Conservation (phyloP, 92 coral and sea anemone species). For the Nematostella vectensis region DNA sequence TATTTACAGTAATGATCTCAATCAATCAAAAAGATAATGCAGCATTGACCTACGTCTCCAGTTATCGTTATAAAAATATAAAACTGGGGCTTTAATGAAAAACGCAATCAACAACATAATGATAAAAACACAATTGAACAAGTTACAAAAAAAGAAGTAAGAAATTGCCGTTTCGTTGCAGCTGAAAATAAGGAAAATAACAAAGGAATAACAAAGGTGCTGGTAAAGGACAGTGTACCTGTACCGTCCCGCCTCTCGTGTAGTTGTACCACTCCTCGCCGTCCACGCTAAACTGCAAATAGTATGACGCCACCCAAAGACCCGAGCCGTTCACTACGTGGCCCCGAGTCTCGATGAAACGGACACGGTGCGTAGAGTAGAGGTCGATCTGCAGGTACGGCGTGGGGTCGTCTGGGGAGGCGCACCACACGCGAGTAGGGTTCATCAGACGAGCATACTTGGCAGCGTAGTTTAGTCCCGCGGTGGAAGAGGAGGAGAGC, state of each 20-base stretch:
- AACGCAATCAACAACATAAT: no score
- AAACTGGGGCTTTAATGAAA: no score
- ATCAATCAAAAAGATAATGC: no score
- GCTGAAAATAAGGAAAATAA: no score
- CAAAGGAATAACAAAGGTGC: no score
- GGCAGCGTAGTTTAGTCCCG: slow-evolving; percentile 4
- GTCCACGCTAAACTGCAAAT: slow-evolving; percentile 11
- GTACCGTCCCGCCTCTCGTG: slow-evolving; percentile 16
- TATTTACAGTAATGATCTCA: no score
- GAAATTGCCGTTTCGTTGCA: no score
- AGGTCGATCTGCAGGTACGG: slow-evolving; percentile 49
- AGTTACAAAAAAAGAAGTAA: neutral
- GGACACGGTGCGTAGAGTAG: slow-evolving; percentile 12
- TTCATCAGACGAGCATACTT: slow-evolving; percentile 24
- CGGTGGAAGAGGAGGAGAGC: slow-evolving; percentile 5
- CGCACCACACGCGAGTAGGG: slow-evolving; percentile 37
- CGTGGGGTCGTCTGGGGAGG: slow-evolving; percentile 14
- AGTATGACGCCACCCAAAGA: slow-evolving; percentile 15
- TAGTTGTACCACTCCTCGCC: slow-evolving; percentile 32
- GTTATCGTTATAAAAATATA: no score
- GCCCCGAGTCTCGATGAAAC: slow-evolving; percentile 25
- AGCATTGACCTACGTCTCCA: no score
- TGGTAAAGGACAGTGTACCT: no score
- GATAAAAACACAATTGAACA: neutral
- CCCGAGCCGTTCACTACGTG: neutral